Conservation (phyloP, 1,140 invertebrate species). For the Lordiphosa stackelbergi region DNA sequence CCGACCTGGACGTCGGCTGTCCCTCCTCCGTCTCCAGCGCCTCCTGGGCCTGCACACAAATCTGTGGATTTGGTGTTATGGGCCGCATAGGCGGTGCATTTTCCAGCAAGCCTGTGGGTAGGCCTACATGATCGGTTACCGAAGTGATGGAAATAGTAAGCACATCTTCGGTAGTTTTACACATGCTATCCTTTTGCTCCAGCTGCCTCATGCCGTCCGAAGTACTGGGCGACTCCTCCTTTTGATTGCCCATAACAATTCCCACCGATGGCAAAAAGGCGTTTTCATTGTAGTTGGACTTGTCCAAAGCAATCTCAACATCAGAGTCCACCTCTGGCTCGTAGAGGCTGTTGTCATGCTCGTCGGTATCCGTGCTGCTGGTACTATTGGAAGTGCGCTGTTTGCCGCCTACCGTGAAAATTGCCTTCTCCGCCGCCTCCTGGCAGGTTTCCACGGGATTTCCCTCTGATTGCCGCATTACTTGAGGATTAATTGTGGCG, state of each 20-base stretch:
- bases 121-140: slow-evolving; percentile 80
- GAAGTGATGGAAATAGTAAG: slow-evolving; percentile 78
- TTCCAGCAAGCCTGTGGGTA: slow-evolving; percentile 77
- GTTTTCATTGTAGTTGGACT: slow-evolving; percentile 75
- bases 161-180: slow-evolving; percentile 76
- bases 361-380: slow-evolving; percentile 78
- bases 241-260: slow-evolving; percentile 81
- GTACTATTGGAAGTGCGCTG: slow-evolving; percentile 42
- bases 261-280: slow-evolving; percentile 82
- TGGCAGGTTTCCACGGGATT: slow-evolving; percentile 36
- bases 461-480: slow-evolving; percentile 54
- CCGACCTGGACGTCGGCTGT: slow-evolving; percentile 59
- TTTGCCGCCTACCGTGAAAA: slow-evolving; percentile 53
- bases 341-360: slow-evolving; percentile 79
- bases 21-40: slow-evolving; percentile 29
- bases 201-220: slow-evolving; percentile 54
- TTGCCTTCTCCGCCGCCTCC: slow-evolving; percentile 63
- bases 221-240: slow-evolving; percentile 43
- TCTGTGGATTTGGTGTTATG: slow-evolving; percentile 82
- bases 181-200: slow-evolving; percentile 77
- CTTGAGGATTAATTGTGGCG: slow-evolving; percentile 58
- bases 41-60: slow-evolving; percentile 74
- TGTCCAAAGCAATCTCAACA: slow-evolving; percentile 59
- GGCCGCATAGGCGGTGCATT: slow-evolving; percentile 64
- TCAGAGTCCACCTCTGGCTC: slow-evolving; percentile 76